Percentiles rank a stretch among this genome's conserved stretches.
Evolutionary conservation across 2,113 vertebrate species (phyloP).

Genomic region (Puffinus mauretanicus): DNA sequence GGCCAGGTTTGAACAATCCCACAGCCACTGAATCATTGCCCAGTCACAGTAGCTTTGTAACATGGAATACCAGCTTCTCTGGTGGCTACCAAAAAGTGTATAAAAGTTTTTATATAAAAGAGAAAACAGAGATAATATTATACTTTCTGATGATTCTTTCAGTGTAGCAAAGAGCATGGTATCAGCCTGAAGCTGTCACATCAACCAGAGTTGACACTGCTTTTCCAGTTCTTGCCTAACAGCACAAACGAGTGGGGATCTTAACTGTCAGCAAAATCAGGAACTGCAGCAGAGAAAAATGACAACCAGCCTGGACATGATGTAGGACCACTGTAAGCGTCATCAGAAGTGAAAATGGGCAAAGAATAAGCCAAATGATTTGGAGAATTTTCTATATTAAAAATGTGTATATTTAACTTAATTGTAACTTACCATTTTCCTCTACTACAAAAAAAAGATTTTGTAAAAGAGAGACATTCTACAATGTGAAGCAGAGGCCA

Average conservation of each 20-base stretch:
- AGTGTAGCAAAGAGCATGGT: not conserved
- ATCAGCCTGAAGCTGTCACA: not conserved
- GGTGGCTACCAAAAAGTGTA: not conserved
- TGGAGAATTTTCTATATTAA: not conserved
- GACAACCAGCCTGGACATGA: not conserved
- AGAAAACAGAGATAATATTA: not conserved
- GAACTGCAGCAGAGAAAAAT: not conserved
- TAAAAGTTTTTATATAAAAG: not conserved
- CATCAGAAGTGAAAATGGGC: not conserved
- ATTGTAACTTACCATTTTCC: not conserved
- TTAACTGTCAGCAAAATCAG: not conserved
- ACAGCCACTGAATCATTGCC: not conserved
- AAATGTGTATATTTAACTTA: not conserved
- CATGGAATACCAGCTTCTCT: not conserved
- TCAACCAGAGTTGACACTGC: not conserved
- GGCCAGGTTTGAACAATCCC: not conserved
- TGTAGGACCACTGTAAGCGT: not conserved
- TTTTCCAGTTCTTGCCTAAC: not conserved
- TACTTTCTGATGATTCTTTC: not conserved
- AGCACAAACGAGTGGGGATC: not conserved
- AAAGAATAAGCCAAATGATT: not conserved
- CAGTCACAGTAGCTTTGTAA: not conserved
- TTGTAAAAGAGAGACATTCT: not conserved
- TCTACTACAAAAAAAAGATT: not conserved
- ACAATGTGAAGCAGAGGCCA: not conserved